Conservation (phyloP, 2,888 invertebrate species). For the Megastigmus dorsalis region DNA sequence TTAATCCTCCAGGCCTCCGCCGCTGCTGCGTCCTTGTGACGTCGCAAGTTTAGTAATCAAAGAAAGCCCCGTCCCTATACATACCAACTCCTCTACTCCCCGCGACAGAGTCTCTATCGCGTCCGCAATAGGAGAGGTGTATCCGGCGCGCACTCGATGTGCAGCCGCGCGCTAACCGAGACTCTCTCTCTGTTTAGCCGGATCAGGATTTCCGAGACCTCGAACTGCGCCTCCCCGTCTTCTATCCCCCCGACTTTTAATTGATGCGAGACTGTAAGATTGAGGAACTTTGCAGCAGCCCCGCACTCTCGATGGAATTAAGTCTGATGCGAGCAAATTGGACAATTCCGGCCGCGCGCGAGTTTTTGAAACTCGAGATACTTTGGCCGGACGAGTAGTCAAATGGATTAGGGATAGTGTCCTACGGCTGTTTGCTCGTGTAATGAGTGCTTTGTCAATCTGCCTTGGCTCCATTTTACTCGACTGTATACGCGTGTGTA, state of each 20-base stretch:
- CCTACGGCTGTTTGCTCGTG: too few species aligned
- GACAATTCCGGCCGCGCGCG: not conserved
- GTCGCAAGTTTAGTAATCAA: conserved; percentile 50
- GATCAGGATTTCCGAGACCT: conserved; percentile 37
- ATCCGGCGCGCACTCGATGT: not conserved
- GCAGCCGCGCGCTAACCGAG: not conserved
- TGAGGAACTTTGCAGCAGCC: conserved; percentile 1
- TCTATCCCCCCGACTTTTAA: conserved; percentile 37
- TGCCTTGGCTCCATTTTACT: too few species aligned
- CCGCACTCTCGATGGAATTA: conserved; percentile 8
- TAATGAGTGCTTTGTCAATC: too few species aligned
- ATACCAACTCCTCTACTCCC: too few species aligned
- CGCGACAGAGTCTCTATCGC: too few species aligned
- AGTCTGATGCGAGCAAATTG: conserved; percentile 21
- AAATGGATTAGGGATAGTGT: too few species aligned
- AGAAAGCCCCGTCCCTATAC: conserved; percentile 11
- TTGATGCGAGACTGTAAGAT: conserved; percentile 5
- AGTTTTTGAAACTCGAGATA: too few species aligned
- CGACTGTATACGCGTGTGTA: too few species aligned
- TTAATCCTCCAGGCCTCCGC: conserved; percentile 47
- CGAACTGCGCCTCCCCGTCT: not conserved
- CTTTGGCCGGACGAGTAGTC: too few species aligned
- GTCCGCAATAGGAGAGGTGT: not conserved
- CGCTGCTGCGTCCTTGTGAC: conserved; percentile 46
- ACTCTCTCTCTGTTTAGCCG: conserved; percentile 23